phyloP scores from a whole-genome alignment of 2,888 invertebrate species.

The Yponomeuta evonymella region DNA sequence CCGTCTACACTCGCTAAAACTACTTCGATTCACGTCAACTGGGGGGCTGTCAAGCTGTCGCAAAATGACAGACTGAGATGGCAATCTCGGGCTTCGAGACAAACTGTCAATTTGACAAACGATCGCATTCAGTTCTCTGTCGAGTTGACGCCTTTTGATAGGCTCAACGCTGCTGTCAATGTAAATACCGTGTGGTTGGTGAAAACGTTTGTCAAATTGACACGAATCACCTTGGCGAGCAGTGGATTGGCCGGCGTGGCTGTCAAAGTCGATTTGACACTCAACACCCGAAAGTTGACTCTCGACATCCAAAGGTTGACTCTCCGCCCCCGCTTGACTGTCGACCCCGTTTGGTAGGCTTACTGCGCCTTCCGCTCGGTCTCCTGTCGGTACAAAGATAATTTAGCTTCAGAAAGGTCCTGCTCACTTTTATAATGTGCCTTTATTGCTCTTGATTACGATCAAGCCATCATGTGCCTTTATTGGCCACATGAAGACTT shows the following conservation, averaged over 20 bases:
- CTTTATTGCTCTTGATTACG: too few species aligned
- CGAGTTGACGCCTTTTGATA: background rate
- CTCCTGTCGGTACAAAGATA: slow-evolving; percentile 81
- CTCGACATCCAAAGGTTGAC: background rate
- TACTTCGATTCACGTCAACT: slow-evolving; percentile 13
- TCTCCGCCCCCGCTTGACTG: background rate
- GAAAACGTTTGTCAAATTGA: background rate
- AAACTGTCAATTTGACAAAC: slow-evolving; percentile 10
- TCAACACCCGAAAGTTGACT: background rate
- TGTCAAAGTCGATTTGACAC: background rate
- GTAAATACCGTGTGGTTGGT: background rate
- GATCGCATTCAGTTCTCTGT: background rate
- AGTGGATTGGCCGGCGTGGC: background rate
- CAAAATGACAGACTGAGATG: slow-evolving; percentile 8
- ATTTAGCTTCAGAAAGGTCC: background rate
- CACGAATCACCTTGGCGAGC: background rate
- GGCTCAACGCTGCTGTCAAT: background rate
- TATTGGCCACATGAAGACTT: too few species aligned
- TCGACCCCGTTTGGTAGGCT: slow-evolving; percentile 24
- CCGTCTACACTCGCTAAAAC: slow-evolving; percentile 2
- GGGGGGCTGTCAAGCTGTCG: slow-evolving; percentile 24
- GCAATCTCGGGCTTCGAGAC: background rate
- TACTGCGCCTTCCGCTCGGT: slow-evolving; percentile 63
- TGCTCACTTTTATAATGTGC: too few species aligned
- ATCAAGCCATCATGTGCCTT: too few species aligned